Evolutionary conservation across 2,113 vertebrate genomes (phyloP).

Genomic region (Gymnogyps californianus): DNA sequence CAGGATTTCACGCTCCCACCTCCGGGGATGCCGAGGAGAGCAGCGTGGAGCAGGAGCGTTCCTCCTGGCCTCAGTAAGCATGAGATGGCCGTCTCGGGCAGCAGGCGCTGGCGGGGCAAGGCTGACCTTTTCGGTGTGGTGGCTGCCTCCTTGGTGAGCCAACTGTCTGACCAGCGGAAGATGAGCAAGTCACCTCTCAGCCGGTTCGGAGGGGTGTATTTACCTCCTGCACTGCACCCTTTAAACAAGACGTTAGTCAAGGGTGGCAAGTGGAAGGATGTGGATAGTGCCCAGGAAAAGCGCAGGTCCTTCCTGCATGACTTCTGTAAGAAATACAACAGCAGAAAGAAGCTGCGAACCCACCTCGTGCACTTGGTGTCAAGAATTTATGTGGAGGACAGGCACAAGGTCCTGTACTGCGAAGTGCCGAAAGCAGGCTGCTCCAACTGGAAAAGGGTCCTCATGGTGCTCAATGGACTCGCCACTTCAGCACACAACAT

Average conservation of each 20-base stretch:
- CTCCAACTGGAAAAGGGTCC: constrained; percentile 77
- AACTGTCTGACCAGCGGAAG: background rate
- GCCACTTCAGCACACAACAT: constrained; percentile 70
- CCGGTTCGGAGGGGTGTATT: constrained; percentile 23
- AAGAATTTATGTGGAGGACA: constrained; percentile 77
- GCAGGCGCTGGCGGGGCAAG: background rate
- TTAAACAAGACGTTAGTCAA: constrained; percentile 55
- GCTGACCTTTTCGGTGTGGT: background rate
- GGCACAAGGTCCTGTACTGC: constrained; percentile 77
- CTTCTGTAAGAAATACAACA: constrained; percentile 69
- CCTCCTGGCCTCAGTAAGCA: background rate
- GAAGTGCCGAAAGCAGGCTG: constrained; percentile 79
- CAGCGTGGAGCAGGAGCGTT: background rate
- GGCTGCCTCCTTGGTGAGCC: background rate
- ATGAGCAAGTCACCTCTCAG: background rate
- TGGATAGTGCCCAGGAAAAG: constrained; percentile 55
- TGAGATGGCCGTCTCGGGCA: background rate
- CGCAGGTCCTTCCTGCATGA: constrained; percentile 67
- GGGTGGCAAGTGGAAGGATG: constrained; percentile 53
- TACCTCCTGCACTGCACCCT: background rate
- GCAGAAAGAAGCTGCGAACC: constrained; percentile 9
- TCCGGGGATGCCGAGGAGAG: background rate
- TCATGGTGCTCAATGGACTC: constrained; percentile 74
- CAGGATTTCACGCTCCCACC: constrained; percentile 47
- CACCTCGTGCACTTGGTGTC: constrained; percentile 69